Percentiles rank a stretch among this genome's conserved stretches.
Evolutionary conservation across 2,797 vertebrate genomes (phyloP).

Genomic region (Myotis pilosus): DNA sequence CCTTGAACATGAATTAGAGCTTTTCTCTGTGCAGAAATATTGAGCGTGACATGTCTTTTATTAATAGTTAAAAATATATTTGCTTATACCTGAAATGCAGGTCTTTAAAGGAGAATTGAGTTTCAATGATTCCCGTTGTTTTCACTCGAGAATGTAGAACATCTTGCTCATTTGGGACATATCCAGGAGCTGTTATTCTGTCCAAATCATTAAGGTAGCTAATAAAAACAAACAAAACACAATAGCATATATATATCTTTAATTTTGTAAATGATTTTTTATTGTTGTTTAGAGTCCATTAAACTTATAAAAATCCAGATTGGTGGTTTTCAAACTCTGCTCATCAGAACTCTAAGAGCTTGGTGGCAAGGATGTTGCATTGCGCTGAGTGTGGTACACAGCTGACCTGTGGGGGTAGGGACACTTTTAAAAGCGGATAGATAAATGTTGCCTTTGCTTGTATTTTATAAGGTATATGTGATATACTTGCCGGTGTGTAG

Average conservation of each 20-base stretch:
- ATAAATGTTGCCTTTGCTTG: no score
- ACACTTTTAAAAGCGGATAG: background rate
- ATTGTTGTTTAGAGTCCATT: background rate
- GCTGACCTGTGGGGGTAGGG: fast-evolving
- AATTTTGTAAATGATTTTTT: background rate
- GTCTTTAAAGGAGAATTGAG: conserved; percentile 87
- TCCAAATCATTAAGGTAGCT: conserved; percentile 85
- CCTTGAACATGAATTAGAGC: background rate
- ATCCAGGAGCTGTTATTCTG: conserved; percentile 79
- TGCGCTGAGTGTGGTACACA: fast-evolving
- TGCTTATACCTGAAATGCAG: conserved; percentile 83
- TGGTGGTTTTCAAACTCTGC: background rate
- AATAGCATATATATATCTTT: background rate
- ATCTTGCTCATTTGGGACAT: conserved; percentile 84
- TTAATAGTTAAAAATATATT: background rate
- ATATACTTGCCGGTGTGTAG: background rate
- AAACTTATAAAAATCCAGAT: background rate
- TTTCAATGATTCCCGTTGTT: conserved; percentile 86
- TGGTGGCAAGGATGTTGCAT: background rate
- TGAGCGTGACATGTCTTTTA: background rate
- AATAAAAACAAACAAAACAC: background rate
- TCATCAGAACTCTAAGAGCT: background rate
- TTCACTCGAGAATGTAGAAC: conserved; percentile 84
- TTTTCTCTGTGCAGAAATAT: background rate
- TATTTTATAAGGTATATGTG: background rate